Conservation (phyloP, 2,888 invertebrate species). For the Thereva nobilitata region DNA sequence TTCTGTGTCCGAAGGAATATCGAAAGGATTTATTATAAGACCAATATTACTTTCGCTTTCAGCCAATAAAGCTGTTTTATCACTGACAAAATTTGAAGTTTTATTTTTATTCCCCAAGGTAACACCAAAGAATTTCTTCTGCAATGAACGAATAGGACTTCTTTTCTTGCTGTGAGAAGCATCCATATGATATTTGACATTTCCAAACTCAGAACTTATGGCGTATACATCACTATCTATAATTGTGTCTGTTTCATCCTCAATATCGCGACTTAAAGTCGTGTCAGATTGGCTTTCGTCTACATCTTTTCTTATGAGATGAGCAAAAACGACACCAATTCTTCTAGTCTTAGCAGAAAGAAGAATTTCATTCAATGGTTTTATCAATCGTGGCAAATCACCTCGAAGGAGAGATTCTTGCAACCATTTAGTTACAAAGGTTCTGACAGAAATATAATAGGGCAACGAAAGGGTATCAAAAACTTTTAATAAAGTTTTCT, state of each 20-base stretch:
- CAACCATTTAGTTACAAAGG: conserved; percentile 74
- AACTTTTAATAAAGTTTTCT: conserved; percentile 72
- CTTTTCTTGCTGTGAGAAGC: conserved; percentile 52
- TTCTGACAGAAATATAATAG: conserved; percentile 55
- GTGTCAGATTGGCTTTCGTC: conserved; percentile 53
- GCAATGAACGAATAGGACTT: conserved; percentile 56
- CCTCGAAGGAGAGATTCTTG: conserved; percentile 73
- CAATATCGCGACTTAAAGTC: conserved; percentile 46
- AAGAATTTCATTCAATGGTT: conserved; percentile 75
- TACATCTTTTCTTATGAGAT: conserved; percentile 62
- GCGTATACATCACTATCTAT: conserved; percentile 70
- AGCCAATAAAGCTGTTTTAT: conserved; percentile 45
- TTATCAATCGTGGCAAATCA: conserved; percentile 77
- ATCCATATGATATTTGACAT: conserved; percentile 63
- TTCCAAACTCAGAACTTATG: conserved; percentile 80
- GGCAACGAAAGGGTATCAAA: conserved; percentile 55
- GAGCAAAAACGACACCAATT: conserved; percentile 77
- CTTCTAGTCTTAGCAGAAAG: conserved; percentile 78
- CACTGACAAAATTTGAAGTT: conserved; percentile 56
- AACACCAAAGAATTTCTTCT: conserved; percentile 58
- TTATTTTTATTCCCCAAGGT: conserved; percentile 57
- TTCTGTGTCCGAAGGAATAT: conserved; percentile 55
- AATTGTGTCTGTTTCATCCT: conserved; percentile 46
- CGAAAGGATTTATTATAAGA: conserved; percentile 69
- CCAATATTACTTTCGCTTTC: conserved; percentile 58